Evolutionary conservation across 2,113 vertebrate species (phyloP).

Genomic region (Marmota flaviventris): DNA sequence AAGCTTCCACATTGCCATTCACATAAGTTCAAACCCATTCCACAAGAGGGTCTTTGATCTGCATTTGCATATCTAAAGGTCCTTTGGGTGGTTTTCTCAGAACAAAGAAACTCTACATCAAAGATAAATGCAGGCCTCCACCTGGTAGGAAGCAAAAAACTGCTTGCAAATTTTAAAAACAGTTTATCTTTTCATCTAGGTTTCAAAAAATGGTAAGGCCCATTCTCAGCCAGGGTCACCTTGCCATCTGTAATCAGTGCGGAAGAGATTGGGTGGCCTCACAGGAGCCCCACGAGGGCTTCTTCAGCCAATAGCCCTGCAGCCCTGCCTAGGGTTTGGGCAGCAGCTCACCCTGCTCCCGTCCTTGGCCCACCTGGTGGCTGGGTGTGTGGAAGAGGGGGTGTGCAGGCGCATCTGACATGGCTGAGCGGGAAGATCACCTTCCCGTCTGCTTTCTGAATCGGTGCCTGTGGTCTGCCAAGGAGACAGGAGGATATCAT

Average conservation of each 20-base stretch:
- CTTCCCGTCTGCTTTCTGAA: background rate
- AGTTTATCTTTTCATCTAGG: constrained; percentile 3
- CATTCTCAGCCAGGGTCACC: background rate
- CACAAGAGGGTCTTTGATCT: constrained; percentile 43
- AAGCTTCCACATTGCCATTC: background rate
- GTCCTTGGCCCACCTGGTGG: accelerated
- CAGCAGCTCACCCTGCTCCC: accelerated
- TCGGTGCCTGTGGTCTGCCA: background rate
- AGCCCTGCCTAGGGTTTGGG: accelerated
- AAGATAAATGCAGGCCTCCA: constrained; percentile 20
- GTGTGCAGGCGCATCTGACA: background rate
- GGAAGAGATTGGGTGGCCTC: background rate
- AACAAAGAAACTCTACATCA: constrained; percentile 24
- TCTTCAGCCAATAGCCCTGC: accelerated
- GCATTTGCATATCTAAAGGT: constrained; percentile 48
- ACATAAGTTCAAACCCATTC: background rate
- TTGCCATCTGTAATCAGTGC: background rate
- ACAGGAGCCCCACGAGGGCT: no score
- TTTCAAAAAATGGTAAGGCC: background rate
- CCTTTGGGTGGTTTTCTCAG: constrained; percentile 47
- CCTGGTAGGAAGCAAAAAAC: constrained; percentile 9
- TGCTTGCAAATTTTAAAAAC: constrained; percentile 9
- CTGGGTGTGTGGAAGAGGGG: background rate
- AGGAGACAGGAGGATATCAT: background rate
- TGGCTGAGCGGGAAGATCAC: background rate